Conservation (phyloP, 2,888 invertebrate genomes). For the Sussaba pulchella region DNA sequence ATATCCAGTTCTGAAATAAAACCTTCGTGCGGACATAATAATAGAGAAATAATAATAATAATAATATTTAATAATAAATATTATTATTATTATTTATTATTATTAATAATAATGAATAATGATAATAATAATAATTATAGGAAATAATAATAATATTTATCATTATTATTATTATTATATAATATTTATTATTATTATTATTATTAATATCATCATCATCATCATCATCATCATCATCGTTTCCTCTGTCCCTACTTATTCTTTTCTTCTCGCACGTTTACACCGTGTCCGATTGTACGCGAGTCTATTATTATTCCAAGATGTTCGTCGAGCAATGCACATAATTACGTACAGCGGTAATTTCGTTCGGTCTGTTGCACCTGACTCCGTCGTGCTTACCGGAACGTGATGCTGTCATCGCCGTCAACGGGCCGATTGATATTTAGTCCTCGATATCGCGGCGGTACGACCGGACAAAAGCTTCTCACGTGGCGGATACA, state of each 20-base stretch:
- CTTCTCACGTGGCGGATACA: conserved; percentile 75
- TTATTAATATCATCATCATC: too few relatives aligned
- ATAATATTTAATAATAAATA: too few relatives aligned
- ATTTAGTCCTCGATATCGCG: conserved; percentile 73
- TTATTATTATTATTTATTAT: too few relatives aligned
- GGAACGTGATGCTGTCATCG: conserved; percentile 1
- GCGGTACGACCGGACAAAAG: conserved; percentile 68
- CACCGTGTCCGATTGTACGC: background rate
- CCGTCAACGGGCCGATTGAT: conserved; percentile 77
- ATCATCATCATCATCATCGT: too few relatives aligned
- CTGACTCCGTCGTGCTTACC: conserved; percentile 58
- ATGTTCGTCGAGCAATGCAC: conserved; percentile 45
- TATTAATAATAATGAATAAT: too few relatives aligned
- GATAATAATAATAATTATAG: too few relatives aligned
- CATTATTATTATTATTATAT: too few relatives aligned
- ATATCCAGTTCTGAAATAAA: background rate
- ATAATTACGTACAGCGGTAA: conserved; percentile 53
- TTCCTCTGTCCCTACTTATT: background rate
- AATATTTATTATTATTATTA: too few relatives aligned
- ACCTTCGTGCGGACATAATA: background rate
- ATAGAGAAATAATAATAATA: too few relatives aligned
- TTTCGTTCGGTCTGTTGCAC: conserved; percentile 68
- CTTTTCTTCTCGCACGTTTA: conserved; percentile 16
- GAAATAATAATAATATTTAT: too few relatives aligned
- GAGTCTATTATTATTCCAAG: conserved; percentile 55